Percentiles rank a stretch among this genome's conserved stretches.
Conservation (phyloP, 1,140 invertebrate species). For the Trichonephila inaurata region DNA sequence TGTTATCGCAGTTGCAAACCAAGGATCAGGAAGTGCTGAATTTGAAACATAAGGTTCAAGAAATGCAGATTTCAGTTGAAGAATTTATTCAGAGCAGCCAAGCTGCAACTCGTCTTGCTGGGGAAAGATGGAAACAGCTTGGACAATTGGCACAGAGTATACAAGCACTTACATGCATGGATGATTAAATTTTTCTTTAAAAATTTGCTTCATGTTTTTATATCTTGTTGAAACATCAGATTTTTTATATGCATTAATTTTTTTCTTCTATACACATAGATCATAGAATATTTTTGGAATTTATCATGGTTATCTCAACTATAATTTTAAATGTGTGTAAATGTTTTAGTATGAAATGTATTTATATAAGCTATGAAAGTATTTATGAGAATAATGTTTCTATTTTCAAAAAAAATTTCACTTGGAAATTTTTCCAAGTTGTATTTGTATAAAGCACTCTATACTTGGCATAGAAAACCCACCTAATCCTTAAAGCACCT, state of each 20-base stretch:
- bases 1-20: slow-evolving; percentile 22
- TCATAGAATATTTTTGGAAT: background rate
- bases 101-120: slow-evolving; percentile 57
- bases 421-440: too few relatives aligned
- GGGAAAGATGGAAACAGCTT: slow-evolving; percentile 70
- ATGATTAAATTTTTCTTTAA: background rate
- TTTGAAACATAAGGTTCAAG: slow-evolving; percentile 70
- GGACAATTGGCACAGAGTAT: slow-evolving; percentile 64
- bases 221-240: too few relatives aligned
- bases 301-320: too few relatives aligned
- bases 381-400: too few relatives aligned
- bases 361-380: too few relatives aligned
- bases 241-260: background rate
- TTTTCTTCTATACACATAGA: background rate
- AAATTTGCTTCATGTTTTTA: background rate
- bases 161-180: slow-evolving; percentile 61
- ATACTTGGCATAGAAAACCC: too few relatives aligned
- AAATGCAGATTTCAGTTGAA: slow-evolving; percentile 74
- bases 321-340: too few relatives aligned
- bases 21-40: slow-evolving; percentile 50
- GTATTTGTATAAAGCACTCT: too few relatives aligned
- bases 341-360: too few relatives aligned
- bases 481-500: too few relatives aligned
- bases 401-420: too few relatives aligned
- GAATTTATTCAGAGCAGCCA: slow-evolving; percentile 67